Evolutionary conservation across 2,888 invertebrate genomes (phyloP).

Genomic region (Rhimphoctona megacephalus): DNA sequence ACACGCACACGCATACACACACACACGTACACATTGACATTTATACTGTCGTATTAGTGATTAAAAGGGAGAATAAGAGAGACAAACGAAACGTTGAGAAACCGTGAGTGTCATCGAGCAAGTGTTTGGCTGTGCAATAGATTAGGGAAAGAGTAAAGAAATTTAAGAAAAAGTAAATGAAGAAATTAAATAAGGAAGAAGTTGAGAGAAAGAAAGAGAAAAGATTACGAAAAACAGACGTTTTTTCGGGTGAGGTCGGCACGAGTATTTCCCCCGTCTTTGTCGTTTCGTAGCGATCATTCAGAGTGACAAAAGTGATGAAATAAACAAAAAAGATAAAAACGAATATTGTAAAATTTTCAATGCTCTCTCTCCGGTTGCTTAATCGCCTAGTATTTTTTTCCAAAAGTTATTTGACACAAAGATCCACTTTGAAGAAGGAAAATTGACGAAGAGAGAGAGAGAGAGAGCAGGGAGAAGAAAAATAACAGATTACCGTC

Average conservation of each 20-base stretch:
- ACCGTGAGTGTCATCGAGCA: slow-evolving; percentile 80
- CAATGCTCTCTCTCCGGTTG: slow-evolving; percentile 18
- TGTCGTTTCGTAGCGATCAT: slow-evolving; percentile 51
- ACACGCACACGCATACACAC: neutral
- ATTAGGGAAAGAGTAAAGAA: slow-evolving; percentile 75
- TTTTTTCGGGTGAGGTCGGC: slow-evolving; percentile 76
- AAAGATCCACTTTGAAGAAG: neutral
- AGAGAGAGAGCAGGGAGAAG: neutral
- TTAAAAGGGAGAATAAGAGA: slow-evolving; percentile 39
- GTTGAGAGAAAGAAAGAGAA: slow-evolving; percentile 71
- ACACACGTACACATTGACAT: slow-evolving; percentile 4
- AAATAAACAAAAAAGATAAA: neutral
- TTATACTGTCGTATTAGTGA: slow-evolving; percentile 52
- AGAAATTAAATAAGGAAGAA: slow-evolving; percentile 66
- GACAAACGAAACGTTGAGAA: slow-evolving; percentile 65
- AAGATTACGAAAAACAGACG: slow-evolving; percentile 73
- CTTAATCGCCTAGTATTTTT: slow-evolving; percentile 36
- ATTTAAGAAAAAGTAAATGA: slow-evolving; percentile 66
- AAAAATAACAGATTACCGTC: slow-evolving; percentile 61
- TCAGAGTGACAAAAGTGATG: slow-evolving; percentile 3
- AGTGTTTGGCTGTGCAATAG: slow-evolving; percentile 84
- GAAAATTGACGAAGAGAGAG: neutral
- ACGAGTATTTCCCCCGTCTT: slow-evolving; percentile 73
- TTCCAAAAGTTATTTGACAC: neutral
- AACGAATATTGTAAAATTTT: slow-evolving; percentile 21